Percentiles rank a stretch among this genome's conserved stretches.
These are phyloP conservation scores for Palythoa grandiflora DNA, from an alignment of 92 coral and sea anemone genomes.

Conservation along the genomic window DNA sequence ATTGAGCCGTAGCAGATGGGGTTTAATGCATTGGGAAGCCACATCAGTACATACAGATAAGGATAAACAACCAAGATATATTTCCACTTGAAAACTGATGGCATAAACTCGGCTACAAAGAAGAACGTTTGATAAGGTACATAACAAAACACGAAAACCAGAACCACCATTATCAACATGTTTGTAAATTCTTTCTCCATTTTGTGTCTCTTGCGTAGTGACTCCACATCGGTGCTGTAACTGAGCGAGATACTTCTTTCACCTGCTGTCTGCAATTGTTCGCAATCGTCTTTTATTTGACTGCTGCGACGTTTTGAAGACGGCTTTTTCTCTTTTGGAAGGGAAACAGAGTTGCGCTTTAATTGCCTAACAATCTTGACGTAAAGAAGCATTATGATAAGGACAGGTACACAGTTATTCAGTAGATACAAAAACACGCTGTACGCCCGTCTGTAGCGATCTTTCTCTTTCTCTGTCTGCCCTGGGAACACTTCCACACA, in stretches of 20 bases:
- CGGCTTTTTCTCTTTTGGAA: constrained; percentile 18
- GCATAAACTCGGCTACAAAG: constrained; percentile 52
- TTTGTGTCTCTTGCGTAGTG: constrained; percentile 69
- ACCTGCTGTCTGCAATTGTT: not conserved
- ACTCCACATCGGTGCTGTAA: constrained; percentile 54
- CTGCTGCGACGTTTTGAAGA: constrained; percentile 47
- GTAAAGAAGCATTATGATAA: constrained; percentile 68
- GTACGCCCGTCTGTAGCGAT: constrained; percentile 50
- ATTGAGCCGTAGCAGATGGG: constrained; percentile 86
- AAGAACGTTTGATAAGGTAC: constrained; percentile 82
- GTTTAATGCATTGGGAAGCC: constrained; percentile 90
- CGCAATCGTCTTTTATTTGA: constrained; percentile 2
- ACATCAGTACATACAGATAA: constrained; percentile 81
- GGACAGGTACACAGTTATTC: constrained; percentile 73
- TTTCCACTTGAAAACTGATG: constrained; percentile 51
- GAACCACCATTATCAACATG: constrained; percentile 80
- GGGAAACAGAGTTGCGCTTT: constrained; percentile 65
- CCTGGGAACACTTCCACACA: constrained; percentile 82
- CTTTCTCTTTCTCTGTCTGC: constrained; percentile 50
- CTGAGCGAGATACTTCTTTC: constrained; percentile 32
- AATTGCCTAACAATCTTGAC: constrained; percentile 72
- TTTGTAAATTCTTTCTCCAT: constrained; percentile 80
- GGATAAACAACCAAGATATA: constrained; percentile 63
- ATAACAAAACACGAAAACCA: constrained; percentile 78
- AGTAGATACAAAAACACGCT: constrained; percentile 68